Base-by-base conservation (phyloP, 64 coral and sea anemone species). In the Stichodactyla helianthus region DNA sequence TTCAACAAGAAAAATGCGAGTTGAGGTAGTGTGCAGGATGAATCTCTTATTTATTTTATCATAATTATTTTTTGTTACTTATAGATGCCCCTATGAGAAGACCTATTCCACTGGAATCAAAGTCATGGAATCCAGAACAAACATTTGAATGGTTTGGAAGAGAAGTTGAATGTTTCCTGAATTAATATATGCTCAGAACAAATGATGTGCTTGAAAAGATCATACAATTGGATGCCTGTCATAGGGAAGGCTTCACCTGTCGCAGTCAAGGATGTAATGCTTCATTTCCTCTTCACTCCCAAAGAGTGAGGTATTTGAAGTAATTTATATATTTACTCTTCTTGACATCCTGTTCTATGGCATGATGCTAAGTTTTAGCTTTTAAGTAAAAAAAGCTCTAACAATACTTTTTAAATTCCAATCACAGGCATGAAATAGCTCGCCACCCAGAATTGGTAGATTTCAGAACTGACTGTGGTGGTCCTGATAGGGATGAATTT, bases 171-270 rank as follows among this genome's bases (percentile, higher is more conserved):
- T 18, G 14, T 0, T 89, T 89, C 83, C 65, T 84, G 16, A 55
- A 76, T 53, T 57, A 56, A 11, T 26, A 63, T 59, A 31, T 89
- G 44, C 83, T 71, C 22, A 25, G 79, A 54, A 89, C 79, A 18
- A 83, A 19, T 71, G 68, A 74, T n/a, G 79, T 89, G 51, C 20
- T 59, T 59, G 88, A 89, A 83, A 89, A 89, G 31, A 63, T 84
- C 10, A 52, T 89, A 61, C 79, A 68, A 56, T 53, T 89, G 62
- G 88, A 89, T 71, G 50, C 79, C 25, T 22, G 19, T 67, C 82
- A 71, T 50, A 89, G 67, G 60, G 61, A 89, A 67, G 88, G 79
- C 14, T 89, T 89, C 83, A 23, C 81, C 62, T 89, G 82, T 89
- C 80, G 88, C 50, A 25, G 80, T 64, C 58, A 26, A 20, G 62